These are phyloP conservation scores for Bombus waltoni DNA, from an alignment of 1,140 invertebrate genomes.

Conservation along the genomic window DNA sequence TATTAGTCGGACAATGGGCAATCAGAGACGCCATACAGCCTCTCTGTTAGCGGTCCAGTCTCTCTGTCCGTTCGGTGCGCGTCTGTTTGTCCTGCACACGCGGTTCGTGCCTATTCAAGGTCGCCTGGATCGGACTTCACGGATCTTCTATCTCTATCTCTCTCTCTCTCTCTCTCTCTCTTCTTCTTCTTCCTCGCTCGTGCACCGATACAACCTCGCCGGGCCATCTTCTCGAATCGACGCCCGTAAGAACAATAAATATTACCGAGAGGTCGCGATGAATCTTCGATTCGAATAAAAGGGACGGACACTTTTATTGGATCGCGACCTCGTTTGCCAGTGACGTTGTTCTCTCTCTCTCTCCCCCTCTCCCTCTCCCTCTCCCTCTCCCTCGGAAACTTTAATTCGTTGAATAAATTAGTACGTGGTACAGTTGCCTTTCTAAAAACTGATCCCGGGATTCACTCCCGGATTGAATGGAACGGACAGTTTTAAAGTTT, in stretches of 20 bases:
- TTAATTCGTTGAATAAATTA: neutral
- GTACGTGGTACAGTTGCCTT: neutral
- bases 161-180: neutral
- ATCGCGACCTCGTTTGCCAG: neutral
- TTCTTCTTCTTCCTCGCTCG: neutral
- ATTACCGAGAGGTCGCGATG: neutral
- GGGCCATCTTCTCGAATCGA: constrained; percentile 27
- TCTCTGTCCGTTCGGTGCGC: constrained; percentile 55
- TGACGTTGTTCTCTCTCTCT: neutral
- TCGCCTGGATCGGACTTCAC: constrained; percentile 45
- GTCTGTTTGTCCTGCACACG: constrained; percentile 61
- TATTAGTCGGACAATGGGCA: constrained; percentile 81
- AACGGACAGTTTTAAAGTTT: neutral
- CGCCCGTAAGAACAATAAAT: constrained; percentile 40
- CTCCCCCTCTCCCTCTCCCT: neutral
- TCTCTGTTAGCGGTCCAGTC: constrained; percentile 75
- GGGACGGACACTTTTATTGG: neutral
- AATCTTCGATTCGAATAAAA: neutral
- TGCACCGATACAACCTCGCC: neutral
- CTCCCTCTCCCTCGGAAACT: neutral
- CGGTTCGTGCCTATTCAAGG: constrained; percentile 58
- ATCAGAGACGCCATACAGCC: constrained; percentile 78
- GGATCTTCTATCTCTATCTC: neutral
- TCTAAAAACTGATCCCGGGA: too few species aligned
- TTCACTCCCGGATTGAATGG: neutral